These are phyloP conservation scores for Nymphalis polychloros DNA, from an alignment of 2,888 invertebrate species.

Conservation along the genomic window DNA sequence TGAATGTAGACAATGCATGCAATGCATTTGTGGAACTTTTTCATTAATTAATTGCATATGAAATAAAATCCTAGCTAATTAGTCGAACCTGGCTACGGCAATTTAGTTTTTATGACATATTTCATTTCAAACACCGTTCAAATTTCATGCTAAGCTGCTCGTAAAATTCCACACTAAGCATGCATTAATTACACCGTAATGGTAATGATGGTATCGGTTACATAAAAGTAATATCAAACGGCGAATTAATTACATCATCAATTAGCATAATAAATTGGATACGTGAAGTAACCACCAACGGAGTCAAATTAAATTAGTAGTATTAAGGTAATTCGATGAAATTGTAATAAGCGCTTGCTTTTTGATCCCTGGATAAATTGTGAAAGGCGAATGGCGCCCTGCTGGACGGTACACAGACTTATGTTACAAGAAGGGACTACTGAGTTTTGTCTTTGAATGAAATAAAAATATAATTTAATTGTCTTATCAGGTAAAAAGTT, in stretches of 20 bases:
- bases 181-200: slow-evolving; percentile 29
- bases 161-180: slow-evolving; percentile 25
- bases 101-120: slow-evolving; percentile 21
- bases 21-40: not conserved
- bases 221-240: slow-evolving; percentile 39
- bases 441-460: not conserved
- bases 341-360: slow-evolving; percentile 61
- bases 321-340: slow-evolving; percentile 61
- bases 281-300: slow-evolving; percentile 50
- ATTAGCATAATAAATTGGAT: slow-evolving; percentile 57
- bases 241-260: slow-evolving; percentile 58
- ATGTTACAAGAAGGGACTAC: slow-evolving; percentile 17
- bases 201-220: slow-evolving; percentile 32
- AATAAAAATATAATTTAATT: not conserved
- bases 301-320: slow-evolving; percentile 62
- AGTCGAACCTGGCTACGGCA: slow-evolving; percentile 9
- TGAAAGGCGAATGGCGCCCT: slow-evolving; percentile 56
- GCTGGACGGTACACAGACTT: slow-evolving; percentile 43
- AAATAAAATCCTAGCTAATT: slow-evolving; percentile 24
- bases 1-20: too few species aligned
- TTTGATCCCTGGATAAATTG: slow-evolving; percentile 66
- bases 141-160: slow-evolving; percentile 20
- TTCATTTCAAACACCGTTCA: slow-evolving; percentile 10
- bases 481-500: not conserved
- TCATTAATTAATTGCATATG: slow-evolving; percentile 1